Evolutionary conservation across 2,888 invertebrate species (phyloP), one percentile per base, ranked within the genome.

Genomic region (Eupsilia transversa): DNA sequence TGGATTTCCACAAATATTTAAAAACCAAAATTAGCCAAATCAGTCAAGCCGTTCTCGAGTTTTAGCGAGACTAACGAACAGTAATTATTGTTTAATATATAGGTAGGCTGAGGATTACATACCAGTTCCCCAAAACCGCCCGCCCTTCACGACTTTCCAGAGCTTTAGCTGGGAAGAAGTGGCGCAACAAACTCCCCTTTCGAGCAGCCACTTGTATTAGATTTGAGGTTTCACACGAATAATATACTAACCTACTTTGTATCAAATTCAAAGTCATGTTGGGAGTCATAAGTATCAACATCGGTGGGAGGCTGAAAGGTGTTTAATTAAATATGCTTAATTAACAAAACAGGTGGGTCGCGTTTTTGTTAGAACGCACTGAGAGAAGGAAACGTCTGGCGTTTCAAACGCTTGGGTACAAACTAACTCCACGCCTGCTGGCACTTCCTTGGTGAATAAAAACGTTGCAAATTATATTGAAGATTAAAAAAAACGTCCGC

Each of bases 241-340:
- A 69, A 56, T 38, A 10, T 41, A 33, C 17, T 33, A 74, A 49
- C 33, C 49, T 57, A 57, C 27, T 74, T 60, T 17, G 27, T 46
- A 41, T 54, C 38, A 74, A 77, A 49, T 76, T 46, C 38, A 80
- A 76, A 75, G 82, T 38, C 43, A 43, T 27, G 59, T 46, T 52
- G 27, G 35, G 5, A 59, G 57, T 57, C 57, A 27, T 66, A 35
- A 59, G 73, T 60, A 64, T 59, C 57, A 72, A 63, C 65, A 71
- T 66, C 64, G 38, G 57, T 67, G 72, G 69, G 65, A 57, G 27
- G 43, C 59, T 56, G 66, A 81, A 79, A 79, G 76, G 72, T 75
- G 78, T 81, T 84, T 89, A 89, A 87, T 89, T 88, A 89, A 89
- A 86, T 76, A 73, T 81, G 84, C 78, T 79, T 86, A 83, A 89